Base-by-base conservation (phyloP, 1,140 invertebrate genomes). In the Ericerus pela region DNA sequence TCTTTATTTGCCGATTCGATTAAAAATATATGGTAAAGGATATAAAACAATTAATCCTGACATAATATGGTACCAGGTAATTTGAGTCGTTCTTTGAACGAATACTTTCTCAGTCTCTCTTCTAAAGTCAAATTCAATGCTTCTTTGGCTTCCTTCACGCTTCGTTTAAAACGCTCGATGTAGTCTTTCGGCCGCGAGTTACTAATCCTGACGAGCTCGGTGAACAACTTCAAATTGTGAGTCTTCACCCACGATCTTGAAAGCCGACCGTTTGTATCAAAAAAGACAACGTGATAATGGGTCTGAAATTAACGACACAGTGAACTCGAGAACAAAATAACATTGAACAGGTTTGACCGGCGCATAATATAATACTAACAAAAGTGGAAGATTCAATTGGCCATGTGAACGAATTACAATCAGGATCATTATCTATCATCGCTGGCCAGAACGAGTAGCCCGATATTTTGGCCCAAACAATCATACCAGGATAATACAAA, bases 361-460 rank as follows among this genome's bases (percentile, higher is more conserved):
- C n/a, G n/a, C n/a, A n/a, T n/a, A n/a, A n/a, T n/a, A n/a, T n/a
- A n/a, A n/a, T n/a, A n/a, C n/a, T n/a, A n/a, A n/a, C n/a, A 12
- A 26, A n/a, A n/a, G n/a, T n/a, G n/a, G n/a, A n/a, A n/a, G 36
- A 27, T 37, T 69, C 71, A 47, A 72, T 65, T 2, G 77, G 62
- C 72, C 72, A 73, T 57, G 77, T 83, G 63, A 72, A 85, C 29
- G 68, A 67, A 38, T 78, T 72, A 1, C 70, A 72, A 57, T 82
- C 76, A 1, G 80, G 79, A 65, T 77, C 76, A 66, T 82, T 79
- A 38, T 83, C 80, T 3, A 84, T 73, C 71, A 85, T 81, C 2
- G 73, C 81, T 14, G 82, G 82, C 80, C 81, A 84, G 79, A 79
- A 83, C 27, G 80, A 80, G 69, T 73, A 81, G 24, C 78, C 77